Evolutionary conservation across 2,888 invertebrate genomes (phyloP).

Genomic region (Dryocosmus kuriphilus): DNA sequence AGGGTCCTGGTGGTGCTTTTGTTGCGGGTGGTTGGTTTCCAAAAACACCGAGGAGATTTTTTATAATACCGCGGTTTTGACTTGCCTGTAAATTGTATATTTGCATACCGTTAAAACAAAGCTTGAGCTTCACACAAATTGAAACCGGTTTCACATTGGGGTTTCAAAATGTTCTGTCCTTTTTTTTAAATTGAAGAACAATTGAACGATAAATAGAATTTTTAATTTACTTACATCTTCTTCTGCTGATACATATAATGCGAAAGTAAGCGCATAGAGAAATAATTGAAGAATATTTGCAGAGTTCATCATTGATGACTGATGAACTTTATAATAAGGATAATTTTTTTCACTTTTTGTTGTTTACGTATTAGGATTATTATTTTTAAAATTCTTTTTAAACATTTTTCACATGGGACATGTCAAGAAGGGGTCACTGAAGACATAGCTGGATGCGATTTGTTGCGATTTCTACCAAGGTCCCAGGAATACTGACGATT

Average conservation of each 20-base stretch:
- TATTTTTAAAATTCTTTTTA: slow-evolving; percentile 34
- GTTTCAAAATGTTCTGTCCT: background rate
- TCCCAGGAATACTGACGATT: slow-evolving; percentile 67
- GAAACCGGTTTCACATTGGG: background rate
- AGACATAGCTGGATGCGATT: slow-evolving; percentile 65
- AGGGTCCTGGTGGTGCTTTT: slow-evolving; percentile 79
- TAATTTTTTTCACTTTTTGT: background rate
- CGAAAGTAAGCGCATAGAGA: background rate
- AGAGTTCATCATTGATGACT: background rate
- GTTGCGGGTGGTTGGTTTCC: slow-evolving; percentile 84
- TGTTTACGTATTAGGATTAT: background rate
- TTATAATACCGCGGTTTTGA: slow-evolving; percentile 55
- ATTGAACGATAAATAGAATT: background rate
- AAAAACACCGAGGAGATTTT: slow-evolving; percentile 79
- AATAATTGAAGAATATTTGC: background rate
- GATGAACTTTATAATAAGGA: background rate
- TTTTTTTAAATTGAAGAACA: background rate
- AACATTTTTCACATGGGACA: slow-evolving; percentile 56
- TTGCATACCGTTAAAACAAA: background rate
- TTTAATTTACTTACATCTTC: slow-evolving; percentile 12
- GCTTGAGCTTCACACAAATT: too few species aligned
- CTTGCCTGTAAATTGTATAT: slow-evolving; percentile 47
- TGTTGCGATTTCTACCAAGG: slow-evolving; percentile 65
- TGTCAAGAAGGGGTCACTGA: slow-evolving; percentile 60
- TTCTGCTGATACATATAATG: slow-evolving; percentile 6